A percentile compares a stretch with the other conserved stretches of the same genome.
Evolutionary conservation across 2,888 invertebrate genomes (phyloP).

Genomic region (Cactoblastis cactorum): DNA sequence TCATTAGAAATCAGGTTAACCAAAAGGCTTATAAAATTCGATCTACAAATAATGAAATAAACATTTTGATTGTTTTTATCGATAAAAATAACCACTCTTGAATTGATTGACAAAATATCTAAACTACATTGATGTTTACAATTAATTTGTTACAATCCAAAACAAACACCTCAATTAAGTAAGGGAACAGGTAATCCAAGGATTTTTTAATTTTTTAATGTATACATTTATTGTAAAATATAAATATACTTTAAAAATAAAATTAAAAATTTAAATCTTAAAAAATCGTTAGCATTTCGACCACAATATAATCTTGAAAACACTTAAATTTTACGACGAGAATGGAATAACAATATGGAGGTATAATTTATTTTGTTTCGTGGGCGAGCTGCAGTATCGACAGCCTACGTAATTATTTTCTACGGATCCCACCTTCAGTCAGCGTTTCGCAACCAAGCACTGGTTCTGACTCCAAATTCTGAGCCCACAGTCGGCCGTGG

Average conservation of each 20-base stretch:
- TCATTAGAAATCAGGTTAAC: no score
- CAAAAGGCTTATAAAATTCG: no score
- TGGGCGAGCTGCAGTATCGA: constrained; percentile 44
- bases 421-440: constrained; percentile 33
- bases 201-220: no score
- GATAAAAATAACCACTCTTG: no score
- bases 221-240: not conserved
- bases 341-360: constrained; percentile 37
- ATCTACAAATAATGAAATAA: no score
- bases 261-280: not conserved
- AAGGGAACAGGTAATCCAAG: no score
- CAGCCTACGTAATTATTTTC: constrained; percentile 48
- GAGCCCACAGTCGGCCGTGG: constrained; percentile 65
- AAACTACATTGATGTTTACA: no score
- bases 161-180: no score
- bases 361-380: constrained; percentile 40
- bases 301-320: constrained; percentile 1
- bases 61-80: no score
- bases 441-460: constrained; percentile 62
- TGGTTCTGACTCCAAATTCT: constrained; percentile 57
- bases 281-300: not conserved
- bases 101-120: no score
- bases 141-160: no score
- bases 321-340: constrained; percentile 22
- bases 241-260: not conserved